Conservation (phyloP, 2,888 invertebrate genomes). For the Epiblema foenella region DNA sequence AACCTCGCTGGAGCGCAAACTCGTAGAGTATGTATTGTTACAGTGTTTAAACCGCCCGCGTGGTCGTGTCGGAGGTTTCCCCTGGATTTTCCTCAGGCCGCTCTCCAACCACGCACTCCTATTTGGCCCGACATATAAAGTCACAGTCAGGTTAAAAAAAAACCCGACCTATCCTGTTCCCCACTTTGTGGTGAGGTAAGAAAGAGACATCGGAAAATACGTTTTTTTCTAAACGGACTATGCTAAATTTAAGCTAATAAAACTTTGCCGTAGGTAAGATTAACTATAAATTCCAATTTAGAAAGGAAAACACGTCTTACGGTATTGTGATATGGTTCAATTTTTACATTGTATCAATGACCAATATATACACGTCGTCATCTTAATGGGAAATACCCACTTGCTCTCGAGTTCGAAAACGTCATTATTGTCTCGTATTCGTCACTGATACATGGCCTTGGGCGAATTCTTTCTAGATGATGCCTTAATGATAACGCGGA, state of each 20-base stretch:
- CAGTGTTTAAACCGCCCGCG: no score
- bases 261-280: not conserved
- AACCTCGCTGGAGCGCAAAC: no score
- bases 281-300: not conserved
- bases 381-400: conserved; percentile 15
- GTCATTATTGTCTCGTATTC: conserved; percentile 18
- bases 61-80: no score
- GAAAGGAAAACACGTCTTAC: not conserved
- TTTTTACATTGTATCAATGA: not conserved
- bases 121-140: no score
- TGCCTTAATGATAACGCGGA: conserved; percentile 5
- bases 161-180: not conserved
- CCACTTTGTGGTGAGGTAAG: conserved; percentile 11
- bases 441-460: conserved; percentile 26
- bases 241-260: conserved; percentile 5
- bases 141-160: no score
- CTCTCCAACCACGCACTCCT: no score
- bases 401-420: conserved; percentile 10
- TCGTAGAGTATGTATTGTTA: no score
- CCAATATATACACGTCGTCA: not conserved
- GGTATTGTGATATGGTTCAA: not conserved
- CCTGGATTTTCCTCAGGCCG: no score
- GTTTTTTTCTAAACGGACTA: conserved; percentile 1
- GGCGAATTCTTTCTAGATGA: conserved; percentile 29
- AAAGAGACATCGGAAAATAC: conserved; percentile 13